Evolutionary conservation across 2,113 vertebrate species (phyloP).

Genomic region (Plotosus lineatus): DNA sequence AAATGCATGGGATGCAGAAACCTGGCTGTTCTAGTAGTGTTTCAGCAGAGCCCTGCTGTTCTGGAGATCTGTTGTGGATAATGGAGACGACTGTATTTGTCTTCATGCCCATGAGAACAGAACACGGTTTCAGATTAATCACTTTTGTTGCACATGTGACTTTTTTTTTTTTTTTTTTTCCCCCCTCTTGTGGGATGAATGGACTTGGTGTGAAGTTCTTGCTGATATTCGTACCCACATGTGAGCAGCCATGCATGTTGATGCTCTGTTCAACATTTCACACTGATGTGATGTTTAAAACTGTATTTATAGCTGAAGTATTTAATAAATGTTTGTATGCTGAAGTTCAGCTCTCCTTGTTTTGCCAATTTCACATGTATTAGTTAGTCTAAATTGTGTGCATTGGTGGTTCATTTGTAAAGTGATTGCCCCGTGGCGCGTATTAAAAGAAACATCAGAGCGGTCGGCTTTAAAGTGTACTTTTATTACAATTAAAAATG

Average conservation of each 20-base stretch:
- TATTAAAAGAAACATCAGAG: no score
- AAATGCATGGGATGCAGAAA: neutral
- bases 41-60: no score
- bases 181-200: neutral
- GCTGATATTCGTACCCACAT: neutral
- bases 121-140: neutral
- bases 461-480: neutral
- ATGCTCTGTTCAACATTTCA: neutral
- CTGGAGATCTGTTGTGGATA: neutral
- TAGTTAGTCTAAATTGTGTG: neutral
- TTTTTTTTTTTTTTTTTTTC: neutral
- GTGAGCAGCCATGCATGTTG: neutral
- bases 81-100: neutral
- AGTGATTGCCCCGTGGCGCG: no score
- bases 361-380: neutral
- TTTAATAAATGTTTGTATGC: neutral
- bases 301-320: neutral
- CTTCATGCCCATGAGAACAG: neutral
- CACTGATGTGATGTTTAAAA: neutral
- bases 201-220: neutral
- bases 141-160: neutral
- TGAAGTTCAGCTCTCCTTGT: neutral
- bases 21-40: neutral
- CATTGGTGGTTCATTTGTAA: neutral
- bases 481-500: no score